phyloP scores from a whole-genome alignment of 37 sponge, comb jelly and placozoan species.

The Crambe crambe region DNA sequence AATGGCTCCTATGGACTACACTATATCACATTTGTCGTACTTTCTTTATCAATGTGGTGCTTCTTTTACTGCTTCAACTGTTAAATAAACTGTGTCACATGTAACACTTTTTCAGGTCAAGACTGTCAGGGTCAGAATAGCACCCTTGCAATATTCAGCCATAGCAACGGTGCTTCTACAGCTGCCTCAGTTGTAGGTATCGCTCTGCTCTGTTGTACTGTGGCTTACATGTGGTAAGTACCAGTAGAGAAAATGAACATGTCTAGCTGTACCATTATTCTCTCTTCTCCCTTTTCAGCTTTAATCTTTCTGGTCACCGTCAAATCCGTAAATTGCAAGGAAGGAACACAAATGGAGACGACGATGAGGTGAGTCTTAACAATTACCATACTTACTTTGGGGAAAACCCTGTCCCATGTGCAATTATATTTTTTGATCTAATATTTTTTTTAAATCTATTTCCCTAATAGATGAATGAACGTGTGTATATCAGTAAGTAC shows the following conservation, averaged over 20 bases:
- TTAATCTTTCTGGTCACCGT: conserved; percentile 39
- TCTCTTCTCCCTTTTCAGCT: conserved; percentile 8
- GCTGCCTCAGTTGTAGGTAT: conserved; percentile 83
- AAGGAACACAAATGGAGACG: conserved; percentile 39
- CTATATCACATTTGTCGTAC: too few species aligned
- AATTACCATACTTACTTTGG: too few species aligned
- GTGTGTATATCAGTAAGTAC: conserved; percentile 24
- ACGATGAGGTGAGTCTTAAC: not conserved
- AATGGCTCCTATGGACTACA: too few species aligned
- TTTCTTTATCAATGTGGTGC: too few species aligned
- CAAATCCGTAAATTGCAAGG: conserved; percentile 72
- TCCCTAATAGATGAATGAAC: not conserved
- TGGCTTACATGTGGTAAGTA: conserved; percentile 74
- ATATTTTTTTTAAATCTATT: not conserved
- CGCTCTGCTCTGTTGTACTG: conserved; percentile 68
- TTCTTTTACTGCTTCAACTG: too few species aligned
- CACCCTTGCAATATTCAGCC: conserved; percentile 22
- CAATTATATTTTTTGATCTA: not conserved
- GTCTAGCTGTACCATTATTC: not conserved
- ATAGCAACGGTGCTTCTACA: conserved; percentile 36
- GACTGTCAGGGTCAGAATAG: conserved; percentile 15
- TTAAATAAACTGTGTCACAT: too few species aligned
- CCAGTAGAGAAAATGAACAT: not conserved
- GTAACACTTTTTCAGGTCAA: not conserved
- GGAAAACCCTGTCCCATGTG: too few species aligned